These are phyloP conservation scores for Ceratina japonica DNA, from an alignment of 1,140 invertebrate species.

Conservation along the genomic window DNA sequence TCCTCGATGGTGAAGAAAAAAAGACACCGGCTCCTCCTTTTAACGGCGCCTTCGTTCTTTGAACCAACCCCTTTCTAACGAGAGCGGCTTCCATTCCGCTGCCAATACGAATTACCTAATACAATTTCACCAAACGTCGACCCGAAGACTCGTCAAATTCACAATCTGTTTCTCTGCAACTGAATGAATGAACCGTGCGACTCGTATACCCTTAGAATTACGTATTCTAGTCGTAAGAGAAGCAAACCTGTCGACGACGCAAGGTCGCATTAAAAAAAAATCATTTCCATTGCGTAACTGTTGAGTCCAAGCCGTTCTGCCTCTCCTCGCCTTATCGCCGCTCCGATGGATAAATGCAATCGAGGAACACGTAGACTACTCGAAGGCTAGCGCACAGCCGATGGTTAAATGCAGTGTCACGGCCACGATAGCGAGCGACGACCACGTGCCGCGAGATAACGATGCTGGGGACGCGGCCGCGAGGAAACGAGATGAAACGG, in stretches of 20 bases:
- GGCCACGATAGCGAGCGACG: conserved; percentile 34
- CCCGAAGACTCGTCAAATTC: no score
- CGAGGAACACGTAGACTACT: no score
- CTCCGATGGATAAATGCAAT: neutral
- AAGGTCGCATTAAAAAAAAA: no score
- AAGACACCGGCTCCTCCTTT: conserved; percentile 24
- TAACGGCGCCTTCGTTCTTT: conserved; percentile 9
- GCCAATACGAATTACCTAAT: neutral
- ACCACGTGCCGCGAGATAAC: conserved; percentile 40
- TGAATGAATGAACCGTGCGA: no score
- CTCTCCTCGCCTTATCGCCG: neutral
- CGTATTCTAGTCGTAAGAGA: no score
- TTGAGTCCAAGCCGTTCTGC: no score
- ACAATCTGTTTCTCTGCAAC: no score
- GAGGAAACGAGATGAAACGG: neutral
- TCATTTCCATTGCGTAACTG: no score
- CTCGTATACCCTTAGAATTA: no score
- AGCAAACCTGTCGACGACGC: no score
- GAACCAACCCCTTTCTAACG: neutral
- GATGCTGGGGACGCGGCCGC: neutral
- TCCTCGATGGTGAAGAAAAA: conserved; percentile 49
- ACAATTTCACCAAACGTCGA: neutral
- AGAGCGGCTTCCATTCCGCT: neutral
- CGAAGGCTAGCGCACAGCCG: neutral
- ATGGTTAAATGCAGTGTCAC: conserved; percentile 41